A percentile compares a stretch with the other conserved stretches of the same genome.
Conservation (phyloP, 1,140 invertebrate genomes). For the Hirudo medicinalis region DNA sequence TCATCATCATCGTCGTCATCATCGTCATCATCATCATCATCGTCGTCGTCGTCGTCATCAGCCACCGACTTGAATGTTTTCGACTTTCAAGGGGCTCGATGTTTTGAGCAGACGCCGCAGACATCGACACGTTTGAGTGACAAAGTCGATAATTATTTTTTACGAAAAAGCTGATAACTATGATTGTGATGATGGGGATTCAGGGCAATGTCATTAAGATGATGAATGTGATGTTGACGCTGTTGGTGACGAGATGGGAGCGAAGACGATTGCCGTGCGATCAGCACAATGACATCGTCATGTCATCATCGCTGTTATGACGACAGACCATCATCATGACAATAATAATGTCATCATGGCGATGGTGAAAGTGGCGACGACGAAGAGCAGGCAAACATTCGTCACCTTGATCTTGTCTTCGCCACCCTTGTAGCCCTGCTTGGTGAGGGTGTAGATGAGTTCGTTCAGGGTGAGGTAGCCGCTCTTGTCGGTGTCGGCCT, state of each 20-base stretch:
- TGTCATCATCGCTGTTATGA: too few relatives aligned
- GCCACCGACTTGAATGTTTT: too few relatives aligned
- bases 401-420: slow-evolving; percentile 9
- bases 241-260: background rate
- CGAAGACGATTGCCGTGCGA: background rate
- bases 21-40: too few relatives aligned
- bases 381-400: background rate
- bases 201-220: background rate
- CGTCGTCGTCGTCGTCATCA: too few relatives aligned
- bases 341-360: background rate
- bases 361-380: background rate
- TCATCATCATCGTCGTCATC: too few relatives aligned
- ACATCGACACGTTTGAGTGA: too few relatives aligned
- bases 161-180: too few relatives aligned
- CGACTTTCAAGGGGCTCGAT: too few relatives aligned
- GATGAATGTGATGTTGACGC: background rate
- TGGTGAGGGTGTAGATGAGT: slow-evolving; percentile 11
- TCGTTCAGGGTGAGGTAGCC: slow-evolving; percentile 13
- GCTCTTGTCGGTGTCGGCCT: slow-evolving; percentile 14
- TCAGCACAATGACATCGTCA: too few relatives aligned
- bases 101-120: too few relatives aligned
- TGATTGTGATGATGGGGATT: background rate
- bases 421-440: slow-evolving; percentile 14
- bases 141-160: too few relatives aligned
- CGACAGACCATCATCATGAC: too few relatives aligned